Percentiles rank a stretch among this genome's conserved stretches.
Evolutionary conservation across 2,113 vertebrate genomes (phyloP).

Genomic region (Oryzias melastigma): DNA sequence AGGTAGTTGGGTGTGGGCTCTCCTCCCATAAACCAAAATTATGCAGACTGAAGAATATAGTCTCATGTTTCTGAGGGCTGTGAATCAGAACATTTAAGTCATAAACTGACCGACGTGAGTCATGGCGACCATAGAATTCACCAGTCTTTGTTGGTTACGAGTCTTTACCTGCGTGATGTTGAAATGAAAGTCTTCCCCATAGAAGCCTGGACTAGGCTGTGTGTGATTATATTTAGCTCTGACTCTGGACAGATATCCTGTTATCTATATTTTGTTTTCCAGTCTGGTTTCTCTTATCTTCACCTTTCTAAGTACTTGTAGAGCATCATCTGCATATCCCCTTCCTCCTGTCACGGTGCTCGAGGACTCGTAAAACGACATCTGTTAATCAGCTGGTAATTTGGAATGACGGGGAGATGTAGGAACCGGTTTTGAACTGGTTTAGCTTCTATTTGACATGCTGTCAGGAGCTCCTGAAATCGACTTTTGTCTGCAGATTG

Average conservation of each 20-base stretch:
- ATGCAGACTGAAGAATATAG: slow-evolving; percentile 58
- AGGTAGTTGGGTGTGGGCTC: slow-evolving; percentile 74
- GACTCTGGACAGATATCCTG: slow-evolving; percentile 10
- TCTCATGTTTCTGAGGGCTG: slow-evolving; percentile 70
- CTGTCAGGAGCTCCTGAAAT: slow-evolving; percentile 22
- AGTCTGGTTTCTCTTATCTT: slow-evolving; percentile 61
- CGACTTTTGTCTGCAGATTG: slow-evolving; percentile 24
- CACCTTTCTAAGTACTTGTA: slow-evolving; percentile 49
- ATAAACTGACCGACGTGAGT: slow-evolving; percentile 64
- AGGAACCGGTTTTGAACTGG: slow-evolving; percentile 43
- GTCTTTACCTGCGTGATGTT: slow-evolving; percentile 51
- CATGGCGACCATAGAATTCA: slow-evolving; percentile 60
- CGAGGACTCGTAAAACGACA: slow-evolving; percentile 12
- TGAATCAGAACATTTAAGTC: slow-evolving; percentile 70
- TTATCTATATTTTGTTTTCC: slow-evolving; percentile 31
- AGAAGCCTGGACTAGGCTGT: slow-evolving; percentile 25
- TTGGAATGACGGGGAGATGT: slow-evolving; percentile 33
- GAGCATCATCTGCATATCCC: slow-evolving; percentile 55
- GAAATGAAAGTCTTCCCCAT: slow-evolving; percentile 19
- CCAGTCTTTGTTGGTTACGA: slow-evolving; percentile 45
- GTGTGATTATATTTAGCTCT: slow-evolving; percentile 46
- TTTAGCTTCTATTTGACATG: slow-evolving; percentile 21
- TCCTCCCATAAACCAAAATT: slow-evolving; percentile 75
- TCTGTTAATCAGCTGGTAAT: slow-evolving; percentile 25
- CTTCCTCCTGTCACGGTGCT: slow-evolving; percentile 39